phyloP scores from a whole-genome alignment of 2,797 vertebrate species.

The Trichosurus vulpecula region DNA sequence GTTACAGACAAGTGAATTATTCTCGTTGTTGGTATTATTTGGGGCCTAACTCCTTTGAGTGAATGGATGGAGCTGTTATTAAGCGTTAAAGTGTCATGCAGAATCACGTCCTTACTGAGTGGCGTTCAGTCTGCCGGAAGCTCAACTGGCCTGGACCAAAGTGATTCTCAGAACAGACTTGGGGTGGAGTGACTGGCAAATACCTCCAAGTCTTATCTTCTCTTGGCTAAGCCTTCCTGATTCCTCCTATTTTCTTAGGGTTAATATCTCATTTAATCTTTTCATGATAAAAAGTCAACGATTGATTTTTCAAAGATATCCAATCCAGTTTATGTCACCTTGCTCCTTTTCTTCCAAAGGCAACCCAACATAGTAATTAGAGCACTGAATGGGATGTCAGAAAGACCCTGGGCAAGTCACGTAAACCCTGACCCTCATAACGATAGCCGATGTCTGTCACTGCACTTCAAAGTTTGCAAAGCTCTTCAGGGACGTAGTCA shows the following conservation, averaged over 20 bases:
- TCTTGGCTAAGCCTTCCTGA: not conserved
- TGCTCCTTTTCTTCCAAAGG: not conserved
- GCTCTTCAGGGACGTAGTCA: too few species aligned
- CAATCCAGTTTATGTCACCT: not conserved
- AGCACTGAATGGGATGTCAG: not conserved
- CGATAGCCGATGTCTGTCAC: not conserved
- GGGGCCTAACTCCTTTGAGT: not conserved
- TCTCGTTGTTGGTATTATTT: not conserved
- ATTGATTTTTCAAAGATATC: not conserved
- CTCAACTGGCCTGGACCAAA: too few species aligned
- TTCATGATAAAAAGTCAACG: too few species aligned
- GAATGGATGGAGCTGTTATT: not conserved
- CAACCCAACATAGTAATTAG: not conserved
- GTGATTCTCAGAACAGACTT: not conserved
- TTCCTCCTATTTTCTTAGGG: not conserved
- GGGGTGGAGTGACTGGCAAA: not conserved
- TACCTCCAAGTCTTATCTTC: not conserved
- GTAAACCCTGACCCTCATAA: not conserved
- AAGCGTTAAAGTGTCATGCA: not conserved
- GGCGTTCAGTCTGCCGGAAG: not conserved
- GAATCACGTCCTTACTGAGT: not conserved
- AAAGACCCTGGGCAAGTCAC: not conserved
- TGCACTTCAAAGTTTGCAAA: not conserved
- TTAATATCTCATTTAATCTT: too few species aligned
- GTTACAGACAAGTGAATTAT: not conserved